These are phyloP conservation scores for Epizoanthus scotinus DNA, from an alignment of 92 coral and sea anemone genomes.

Conservation along the genomic window DNA sequence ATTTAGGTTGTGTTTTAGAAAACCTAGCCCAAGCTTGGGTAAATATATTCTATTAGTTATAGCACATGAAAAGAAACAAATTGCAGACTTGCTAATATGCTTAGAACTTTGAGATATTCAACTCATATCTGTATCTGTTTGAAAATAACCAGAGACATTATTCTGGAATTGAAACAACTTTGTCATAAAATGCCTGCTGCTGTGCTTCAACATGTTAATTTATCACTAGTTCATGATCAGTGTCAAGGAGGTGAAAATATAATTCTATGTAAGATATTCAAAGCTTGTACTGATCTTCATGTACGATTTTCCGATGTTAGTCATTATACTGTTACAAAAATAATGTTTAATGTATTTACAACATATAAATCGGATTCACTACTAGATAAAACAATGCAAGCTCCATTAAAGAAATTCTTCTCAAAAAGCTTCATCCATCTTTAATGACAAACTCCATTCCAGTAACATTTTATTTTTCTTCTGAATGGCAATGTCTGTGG, in stretches of 20 bases:
- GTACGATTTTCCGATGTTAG: slow-evolving; percentile 27
- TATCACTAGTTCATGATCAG: background rate
- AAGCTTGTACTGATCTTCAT: background rate
- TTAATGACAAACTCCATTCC: slow-evolving; percentile 30
- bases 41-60: slow-evolving; percentile 11
- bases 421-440: slow-evolving; percentile 11
- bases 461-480: slow-evolving; percentile 4
- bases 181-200: background rate
- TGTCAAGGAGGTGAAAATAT: background rate
- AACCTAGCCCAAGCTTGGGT: background rate
- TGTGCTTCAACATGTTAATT: slow-evolving; percentile 26
- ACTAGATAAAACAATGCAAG: slow-evolving; percentile 5
- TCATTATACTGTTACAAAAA: slow-evolving; percentile 17
- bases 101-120: slow-evolving; percentile 5
- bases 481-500: background rate
- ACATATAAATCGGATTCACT: background rate
- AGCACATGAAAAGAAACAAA: background rate
- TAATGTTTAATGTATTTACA: slow-evolving; percentile 18
- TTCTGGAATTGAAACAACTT: background rate
- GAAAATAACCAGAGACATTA: slow-evolving; percentile 6
- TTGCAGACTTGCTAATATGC: too few species aligned
- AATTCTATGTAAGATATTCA: background rate
- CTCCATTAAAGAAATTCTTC: slow-evolving; percentile 4
- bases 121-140: background rate
- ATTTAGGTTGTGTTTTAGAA: slow-evolving; percentile 2